Conservation (phyloP, 2,888 invertebrate species). For the Poecilobothrus nobilitatus region DNA sequence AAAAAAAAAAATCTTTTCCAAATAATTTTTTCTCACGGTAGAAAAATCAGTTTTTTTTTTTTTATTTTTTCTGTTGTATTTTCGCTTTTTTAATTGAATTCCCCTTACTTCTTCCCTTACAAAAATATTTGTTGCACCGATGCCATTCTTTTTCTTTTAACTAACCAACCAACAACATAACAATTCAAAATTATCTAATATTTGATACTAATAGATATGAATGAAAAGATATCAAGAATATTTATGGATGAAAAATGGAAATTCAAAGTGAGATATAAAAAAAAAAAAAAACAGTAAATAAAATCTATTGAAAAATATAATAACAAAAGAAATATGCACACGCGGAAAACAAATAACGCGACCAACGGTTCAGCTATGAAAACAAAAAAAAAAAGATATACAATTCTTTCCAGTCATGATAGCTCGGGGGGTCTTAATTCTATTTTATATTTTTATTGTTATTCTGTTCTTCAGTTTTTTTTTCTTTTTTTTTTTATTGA, state of each 20-base stretch:
- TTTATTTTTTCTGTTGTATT: not conserved
- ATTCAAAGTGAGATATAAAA: constrained; percentile 1
- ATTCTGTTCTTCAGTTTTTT: no score
- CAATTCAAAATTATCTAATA: not conserved
- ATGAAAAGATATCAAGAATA: constrained; percentile 1
- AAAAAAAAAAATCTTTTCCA: no score
- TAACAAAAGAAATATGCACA: not conserved
- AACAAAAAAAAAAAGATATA: not conserved
- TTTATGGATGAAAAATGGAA: not conserved
- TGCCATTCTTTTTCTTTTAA: no score
- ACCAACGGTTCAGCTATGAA: not conserved
- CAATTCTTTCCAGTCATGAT: not conserved
- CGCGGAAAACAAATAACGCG: constrained; percentile 1
- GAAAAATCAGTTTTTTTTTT: not conserved
- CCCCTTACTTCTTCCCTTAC: no score
- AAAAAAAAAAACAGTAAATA: not conserved
- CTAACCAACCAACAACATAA: no score
- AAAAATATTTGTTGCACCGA: no score
- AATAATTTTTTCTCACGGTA: not conserved
- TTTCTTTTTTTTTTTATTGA: no score
- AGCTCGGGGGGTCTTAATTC: not conserved
- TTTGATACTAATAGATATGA: not conserved
- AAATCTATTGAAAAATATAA: no score
- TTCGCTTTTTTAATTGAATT: no score
- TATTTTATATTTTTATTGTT: not conserved